These are phyloP conservation scores for Lophotriccus pileatus DNA, from an alignment of 2,797 vertebrate species.

Conservation along the genomic window DNA sequence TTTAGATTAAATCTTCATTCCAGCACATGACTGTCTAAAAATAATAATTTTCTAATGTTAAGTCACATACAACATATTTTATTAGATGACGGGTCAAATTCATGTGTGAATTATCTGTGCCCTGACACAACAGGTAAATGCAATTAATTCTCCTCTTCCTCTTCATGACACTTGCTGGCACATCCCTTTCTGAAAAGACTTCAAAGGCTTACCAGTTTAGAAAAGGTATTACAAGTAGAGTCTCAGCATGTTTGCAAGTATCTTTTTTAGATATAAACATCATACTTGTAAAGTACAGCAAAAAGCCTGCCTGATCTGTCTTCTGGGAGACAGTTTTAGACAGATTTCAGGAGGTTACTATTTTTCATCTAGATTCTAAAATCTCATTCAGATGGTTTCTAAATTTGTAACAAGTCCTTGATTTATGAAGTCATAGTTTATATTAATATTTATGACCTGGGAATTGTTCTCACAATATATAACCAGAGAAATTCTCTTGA, in stretches of 20 bases:
- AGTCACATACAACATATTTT: neutral
- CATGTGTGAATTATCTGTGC: too few relatives aligned
- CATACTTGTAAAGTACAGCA: neutral
- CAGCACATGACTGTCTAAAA: neutral
- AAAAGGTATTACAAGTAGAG: neutral
- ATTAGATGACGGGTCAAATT: neutral
- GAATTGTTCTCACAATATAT: neutral
- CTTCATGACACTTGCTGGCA: neutral
- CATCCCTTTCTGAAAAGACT: neutral
- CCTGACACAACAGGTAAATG: neutral
- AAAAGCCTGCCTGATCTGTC: neutral
- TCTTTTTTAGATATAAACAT: neutral
- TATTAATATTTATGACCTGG: neutral
- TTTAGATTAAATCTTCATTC: neutral
- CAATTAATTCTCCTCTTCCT: neutral
- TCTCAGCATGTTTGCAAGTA: neutral
- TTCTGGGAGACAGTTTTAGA: neutral
- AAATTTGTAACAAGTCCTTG: neutral
- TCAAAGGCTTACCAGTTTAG: neutral
- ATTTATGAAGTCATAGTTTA: neutral
- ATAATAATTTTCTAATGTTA: neutral
- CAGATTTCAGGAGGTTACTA: neutral
- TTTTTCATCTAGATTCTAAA: slow-evolving; percentile 5
- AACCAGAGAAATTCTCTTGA: neutral
- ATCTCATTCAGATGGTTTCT: neutral